phyloP scores from a whole-genome alignment of 2,888 invertebrate genomes.

The Pristionchus arcanus region DNA sequence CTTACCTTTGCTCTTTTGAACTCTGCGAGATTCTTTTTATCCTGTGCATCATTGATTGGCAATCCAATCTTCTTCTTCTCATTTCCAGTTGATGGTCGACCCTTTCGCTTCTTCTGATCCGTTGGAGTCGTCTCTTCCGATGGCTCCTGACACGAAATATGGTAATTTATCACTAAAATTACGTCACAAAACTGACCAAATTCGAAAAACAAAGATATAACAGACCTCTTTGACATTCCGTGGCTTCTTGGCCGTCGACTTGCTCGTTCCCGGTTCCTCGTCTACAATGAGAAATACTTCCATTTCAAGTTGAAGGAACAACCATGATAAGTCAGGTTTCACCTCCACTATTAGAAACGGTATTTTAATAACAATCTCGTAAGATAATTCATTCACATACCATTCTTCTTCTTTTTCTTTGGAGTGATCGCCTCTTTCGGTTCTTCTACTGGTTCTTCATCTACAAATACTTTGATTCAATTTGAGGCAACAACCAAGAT shows the following conservation, averaged over 20 bases:
- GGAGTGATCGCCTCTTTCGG: too few species aligned
- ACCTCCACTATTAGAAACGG: too few species aligned
- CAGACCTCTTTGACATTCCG: background rate
- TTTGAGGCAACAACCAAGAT: background rate
- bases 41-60: slow-evolving; percentile 36
- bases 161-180: background rate
- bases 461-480: background rate
- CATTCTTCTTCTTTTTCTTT: too few species aligned
- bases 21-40: slow-evolving; percentile 7
- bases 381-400: too few species aligned
- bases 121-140: background rate
- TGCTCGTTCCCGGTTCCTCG: slow-evolving; percentile 9
- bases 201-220: background rate
- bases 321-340: background rate
- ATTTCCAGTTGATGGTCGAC: background rate
- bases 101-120: background rate
- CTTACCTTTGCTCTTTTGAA: slow-evolving; percentile 37
- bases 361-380: too few species aligned
- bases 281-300: background rate
- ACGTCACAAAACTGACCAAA: background rate
- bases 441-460: background rate
- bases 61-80: background rate
- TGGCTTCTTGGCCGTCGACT: background rate
- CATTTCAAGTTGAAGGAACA: background rate
- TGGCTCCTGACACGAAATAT: background rate